A percentile compares a stretch with the other conserved stretches of the same genome.
These are phyloP conservation scores for Drosophila ezoana DNA, from an alignment of 2,888 invertebrate species.

Conservation along the genomic window DNA sequence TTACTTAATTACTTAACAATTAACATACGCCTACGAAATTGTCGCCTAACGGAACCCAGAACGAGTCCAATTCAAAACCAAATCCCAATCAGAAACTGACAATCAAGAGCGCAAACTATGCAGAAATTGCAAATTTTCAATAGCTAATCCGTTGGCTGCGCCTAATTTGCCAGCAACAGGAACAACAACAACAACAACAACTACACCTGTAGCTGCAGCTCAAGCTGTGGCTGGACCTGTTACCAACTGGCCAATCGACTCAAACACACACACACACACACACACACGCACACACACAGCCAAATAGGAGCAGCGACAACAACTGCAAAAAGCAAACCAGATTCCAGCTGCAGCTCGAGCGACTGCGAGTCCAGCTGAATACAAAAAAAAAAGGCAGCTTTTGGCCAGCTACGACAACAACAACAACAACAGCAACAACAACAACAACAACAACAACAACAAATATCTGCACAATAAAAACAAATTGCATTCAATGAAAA, in stretches of 20 bases:
- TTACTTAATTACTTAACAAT: neutral
- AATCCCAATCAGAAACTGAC: conserved; percentile 40
- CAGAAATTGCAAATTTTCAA: conserved; percentile 57
- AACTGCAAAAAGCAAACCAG: conserved; percentile 62
- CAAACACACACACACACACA: conserved; percentile 28
- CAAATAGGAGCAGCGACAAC: conserved; percentile 55
- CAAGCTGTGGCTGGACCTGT: conserved; percentile 49
- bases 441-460: conserved; percentile 6
- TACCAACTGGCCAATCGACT: conserved; percentile 65
- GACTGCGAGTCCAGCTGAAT: conserved; percentile 25
- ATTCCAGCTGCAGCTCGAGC: conserved; percentile 61
- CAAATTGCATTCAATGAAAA: conserved; percentile 61
- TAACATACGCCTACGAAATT: conserved; percentile 30
- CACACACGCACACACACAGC: conserved; percentile 10
- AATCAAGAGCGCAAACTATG: conserved; percentile 53
- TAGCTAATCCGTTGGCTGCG: conserved; percentile 55
- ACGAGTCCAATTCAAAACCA: neutral
- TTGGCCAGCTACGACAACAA: conserved; percentile 8
- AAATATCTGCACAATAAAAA: conserved; percentile 63
- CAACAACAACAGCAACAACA: neutral
- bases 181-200: conserved; percentile 29
- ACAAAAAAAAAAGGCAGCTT: conserved; percentile 20
- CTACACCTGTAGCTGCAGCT: conserved; percentile 52
- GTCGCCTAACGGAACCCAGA: conserved; percentile 25
- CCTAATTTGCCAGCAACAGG: conserved; percentile 53